phyloP scores from a whole-genome alignment of 1,140 invertebrate genomes.

The Dendrolimus punctatus region DNA sequence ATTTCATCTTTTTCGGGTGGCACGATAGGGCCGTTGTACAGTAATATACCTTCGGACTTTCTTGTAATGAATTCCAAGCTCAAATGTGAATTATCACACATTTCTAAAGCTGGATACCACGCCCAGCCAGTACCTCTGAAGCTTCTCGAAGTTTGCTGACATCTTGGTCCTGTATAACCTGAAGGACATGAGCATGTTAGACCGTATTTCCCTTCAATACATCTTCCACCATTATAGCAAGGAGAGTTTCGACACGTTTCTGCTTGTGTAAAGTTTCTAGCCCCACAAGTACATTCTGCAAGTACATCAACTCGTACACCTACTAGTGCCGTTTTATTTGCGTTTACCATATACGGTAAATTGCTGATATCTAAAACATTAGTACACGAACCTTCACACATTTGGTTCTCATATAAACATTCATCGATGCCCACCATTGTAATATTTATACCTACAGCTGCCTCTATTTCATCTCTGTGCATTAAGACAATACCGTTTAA shows the following conservation, averaged over 20 bases:
- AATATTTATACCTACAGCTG: slow-evolving; percentile 94
- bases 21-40: slow-evolving; percentile 97
- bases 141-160: slow-evolving; percentile 95
- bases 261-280: slow-evolving; percentile 89
- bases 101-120: slow-evolving; percentile 95
- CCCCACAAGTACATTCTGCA: slow-evolving; percentile 92
- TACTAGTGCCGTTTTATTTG: slow-evolving; percentile 95
- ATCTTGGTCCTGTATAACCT: slow-evolving; percentile 94
- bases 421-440: slow-evolving; percentile 98
- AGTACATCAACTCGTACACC: slow-evolving; percentile 92
- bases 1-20: slow-evolving; percentile 91
- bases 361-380: slow-evolving; percentile 92
- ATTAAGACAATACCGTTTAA: slow-evolving; percentile 95
- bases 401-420: slow-evolving; percentile 95
- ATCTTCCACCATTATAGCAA: slow-evolving; percentile 96
- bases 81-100: slow-evolving; percentile 96
- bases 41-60: slow-evolving; percentile 90
- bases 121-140: slow-evolving; percentile 95
- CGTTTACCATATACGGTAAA: slow-evolving; percentile 95
- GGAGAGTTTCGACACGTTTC: slow-evolving; percentile 92
- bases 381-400: slow-evolving; percentile 96
- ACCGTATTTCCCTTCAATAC: slow-evolving; percentile 90
- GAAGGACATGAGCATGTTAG: slow-evolving; percentile 91
- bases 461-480: slow-evolving; percentile 95
- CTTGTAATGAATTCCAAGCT: slow-evolving; percentile 96